Conservation (phyloP, 2,888 invertebrate genomes). For the Hydriomena furcata region DNA sequence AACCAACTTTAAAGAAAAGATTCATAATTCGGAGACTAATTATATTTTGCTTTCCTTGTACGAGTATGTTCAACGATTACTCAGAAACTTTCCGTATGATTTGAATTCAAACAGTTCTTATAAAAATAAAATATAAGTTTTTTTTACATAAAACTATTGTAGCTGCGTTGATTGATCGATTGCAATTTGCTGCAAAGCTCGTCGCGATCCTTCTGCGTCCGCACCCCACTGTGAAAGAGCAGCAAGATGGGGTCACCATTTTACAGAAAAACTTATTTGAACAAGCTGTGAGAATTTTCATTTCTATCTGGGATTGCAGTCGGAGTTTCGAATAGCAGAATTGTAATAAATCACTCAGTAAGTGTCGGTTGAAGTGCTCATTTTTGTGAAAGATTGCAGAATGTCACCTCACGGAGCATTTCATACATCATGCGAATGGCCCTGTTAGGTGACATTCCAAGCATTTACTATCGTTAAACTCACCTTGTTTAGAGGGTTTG, state of each 20-base stretch:
- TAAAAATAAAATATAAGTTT: too few relatives aligned
- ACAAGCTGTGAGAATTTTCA: constrained; percentile 43
- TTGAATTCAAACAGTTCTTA: too few relatives aligned
- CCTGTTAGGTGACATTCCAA: neutral
- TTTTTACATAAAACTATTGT: too few relatives aligned
- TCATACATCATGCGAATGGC: too few relatives aligned
- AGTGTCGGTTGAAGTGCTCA: constrained; percentile 35
- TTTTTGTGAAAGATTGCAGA: constrained; percentile 36
- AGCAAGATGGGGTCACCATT: constrained; percentile 38
- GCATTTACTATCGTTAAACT: constrained; percentile 12
- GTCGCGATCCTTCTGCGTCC: neutral
- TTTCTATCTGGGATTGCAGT: constrained; percentile 29
- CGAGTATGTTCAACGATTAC: too few relatives aligned
- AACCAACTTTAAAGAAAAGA: too few relatives aligned
- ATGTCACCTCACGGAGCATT: too few relatives aligned
- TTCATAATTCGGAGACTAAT: too few relatives aligned
- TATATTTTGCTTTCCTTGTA: too few relatives aligned
- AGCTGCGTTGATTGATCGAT: too few relatives aligned
- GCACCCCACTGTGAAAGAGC: constrained; percentile 16
- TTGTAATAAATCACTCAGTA: constrained; percentile 42
- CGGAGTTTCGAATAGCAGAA: constrained; percentile 20
- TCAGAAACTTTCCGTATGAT: too few relatives aligned
- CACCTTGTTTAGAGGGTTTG: neutral
- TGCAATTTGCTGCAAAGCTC: too few relatives aligned
- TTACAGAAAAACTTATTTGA: constrained; percentile 48